Conservation (phyloP, 2,888 invertebrate species). For the Pyrgus malvae region DNA sequence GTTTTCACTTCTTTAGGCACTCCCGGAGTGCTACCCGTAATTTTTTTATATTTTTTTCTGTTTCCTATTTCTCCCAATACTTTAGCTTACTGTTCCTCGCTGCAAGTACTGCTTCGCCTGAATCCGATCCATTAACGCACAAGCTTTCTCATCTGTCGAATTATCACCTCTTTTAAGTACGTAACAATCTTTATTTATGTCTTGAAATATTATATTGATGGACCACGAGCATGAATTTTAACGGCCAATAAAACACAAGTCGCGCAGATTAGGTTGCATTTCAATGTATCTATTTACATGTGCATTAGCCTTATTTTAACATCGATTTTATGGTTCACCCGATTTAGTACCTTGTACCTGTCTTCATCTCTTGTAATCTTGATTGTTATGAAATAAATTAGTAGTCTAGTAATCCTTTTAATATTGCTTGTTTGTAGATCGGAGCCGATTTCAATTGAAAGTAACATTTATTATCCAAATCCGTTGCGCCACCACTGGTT, state of each 20-base stretch:
- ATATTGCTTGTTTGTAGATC: no score
- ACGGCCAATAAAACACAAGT: slow-evolving; percentile 19
- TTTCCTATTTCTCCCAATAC: no score
- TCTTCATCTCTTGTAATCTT: neutral
- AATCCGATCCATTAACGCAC: slow-evolving; percentile 42
- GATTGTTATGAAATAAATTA: no score
- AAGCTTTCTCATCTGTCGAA: slow-evolving; percentile 37
- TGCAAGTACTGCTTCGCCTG: slow-evolving; percentile 11
- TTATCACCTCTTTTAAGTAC: slow-evolving; percentile 35
- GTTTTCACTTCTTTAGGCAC: no score
- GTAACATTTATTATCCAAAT: no score
- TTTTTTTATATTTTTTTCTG: no score
- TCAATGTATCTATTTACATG: slow-evolving; percentile 6
- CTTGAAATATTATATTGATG: slow-evolving; percentile 27
- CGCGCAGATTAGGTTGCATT: slow-evolving; percentile 15
- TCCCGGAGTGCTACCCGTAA: no score
- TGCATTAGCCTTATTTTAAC: neutral
- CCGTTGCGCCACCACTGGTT: no score
- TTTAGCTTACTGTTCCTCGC: no score
- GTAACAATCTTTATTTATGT: slow-evolving; percentile 33
- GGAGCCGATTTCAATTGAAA: no score
- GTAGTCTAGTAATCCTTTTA: no score
- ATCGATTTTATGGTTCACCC: neutral
- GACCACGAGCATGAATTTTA: slow-evolving; percentile 14
- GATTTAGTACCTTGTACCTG: neutral